These are phyloP conservation scores for Trachelus troglodyta DNA, from an alignment of 2,888 invertebrate species.

Conservation along the genomic window DNA sequence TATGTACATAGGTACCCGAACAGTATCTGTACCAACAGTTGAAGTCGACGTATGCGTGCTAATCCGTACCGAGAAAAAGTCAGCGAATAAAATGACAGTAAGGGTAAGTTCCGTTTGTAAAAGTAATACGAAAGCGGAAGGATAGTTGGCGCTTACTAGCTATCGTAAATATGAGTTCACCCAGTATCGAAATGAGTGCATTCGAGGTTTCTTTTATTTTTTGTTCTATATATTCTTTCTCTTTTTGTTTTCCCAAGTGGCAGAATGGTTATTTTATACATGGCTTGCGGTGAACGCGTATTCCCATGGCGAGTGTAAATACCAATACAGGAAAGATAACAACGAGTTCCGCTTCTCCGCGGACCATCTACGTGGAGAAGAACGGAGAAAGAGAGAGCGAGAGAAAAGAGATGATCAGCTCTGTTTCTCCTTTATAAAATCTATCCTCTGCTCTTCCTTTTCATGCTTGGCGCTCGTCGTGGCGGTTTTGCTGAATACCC, in stretches of 20 bases:
- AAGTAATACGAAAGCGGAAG: neutral
- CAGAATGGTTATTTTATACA: constrained; percentile 21
- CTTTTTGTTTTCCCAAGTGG: neutral
- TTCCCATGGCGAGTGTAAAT: constrained; percentile 35
- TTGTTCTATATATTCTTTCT: neutral
- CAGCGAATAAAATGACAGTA: neutral
- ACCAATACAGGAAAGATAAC: constrained; percentile 35
- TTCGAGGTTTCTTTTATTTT: constrained; percentile 28
- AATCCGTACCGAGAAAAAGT: neutral
- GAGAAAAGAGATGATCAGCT: constrained; percentile 8
- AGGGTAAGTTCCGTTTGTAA: neutral
- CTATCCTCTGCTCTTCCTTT: neutral
- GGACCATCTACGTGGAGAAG: neutral
- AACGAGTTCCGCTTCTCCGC: neutral
- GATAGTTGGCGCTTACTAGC: neutral
- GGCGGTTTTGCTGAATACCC: neutral
- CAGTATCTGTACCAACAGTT: neutral
- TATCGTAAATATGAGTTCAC: constrained; percentile 26
- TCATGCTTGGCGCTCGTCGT: neutral
- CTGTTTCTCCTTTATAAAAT: neutral
- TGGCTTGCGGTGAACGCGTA: constrained; percentile 13
- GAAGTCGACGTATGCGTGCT: neutral
- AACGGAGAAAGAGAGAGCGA: neutral
- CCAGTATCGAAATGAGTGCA: constrained; percentile 26
- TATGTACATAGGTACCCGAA: neutral